Base-by-base conservation (phyloP, 2,113 vertebrate genomes). In the Clarias magur region DNA sequence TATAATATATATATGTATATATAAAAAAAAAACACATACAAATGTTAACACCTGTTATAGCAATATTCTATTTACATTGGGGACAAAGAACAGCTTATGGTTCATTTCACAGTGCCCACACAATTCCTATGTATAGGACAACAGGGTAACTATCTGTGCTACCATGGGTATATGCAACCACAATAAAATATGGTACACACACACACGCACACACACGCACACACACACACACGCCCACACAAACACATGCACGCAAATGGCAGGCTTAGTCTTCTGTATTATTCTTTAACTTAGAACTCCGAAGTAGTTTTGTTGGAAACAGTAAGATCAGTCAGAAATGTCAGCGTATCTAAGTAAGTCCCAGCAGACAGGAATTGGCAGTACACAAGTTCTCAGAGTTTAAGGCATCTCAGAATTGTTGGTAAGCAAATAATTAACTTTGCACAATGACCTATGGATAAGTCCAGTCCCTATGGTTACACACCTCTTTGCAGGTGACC, bases 91-190 rank as follows among this genome's bases (percentile, higher is more conserved):
- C 85, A 86, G 81, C 87, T 85, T 89, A 88, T 85, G 82, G 62
- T 89, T 90, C 88, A 90, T 90, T 93, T 95, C 95, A 95, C 95
- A 95, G 95, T 95, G 95, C 92, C 93, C 91, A 94, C 91, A 94
- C 91, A 90, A 93, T 92, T 91, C 93, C 91, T 92, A 93, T 90
- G 88, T 91, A 78, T 87, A 92, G 88, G 59, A 79, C 92, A 91
- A 85, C 92, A 89, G 89, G 87, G 78, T 82, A 87, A 83, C 78
- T 83, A 88, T 82, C 81, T 85, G 80, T 86, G 85, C 82, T 82
- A 88, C 72, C 65, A 86, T 83, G 89, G 92, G 92, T 85, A 90
- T 87, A 93, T 80, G 91, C 93, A 94, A 91, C 92, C 92, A 93
- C 89, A 92, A 93, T 92, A 94, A 68, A 63, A 12, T 38, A 27